A percentile compares a stretch with the other conserved stretches of the same genome.
These are phyloP conservation scores for Chymomyza caudatula DNA, from an alignment of 2,888 invertebrate genomes.

Conservation along the genomic window DNA sequence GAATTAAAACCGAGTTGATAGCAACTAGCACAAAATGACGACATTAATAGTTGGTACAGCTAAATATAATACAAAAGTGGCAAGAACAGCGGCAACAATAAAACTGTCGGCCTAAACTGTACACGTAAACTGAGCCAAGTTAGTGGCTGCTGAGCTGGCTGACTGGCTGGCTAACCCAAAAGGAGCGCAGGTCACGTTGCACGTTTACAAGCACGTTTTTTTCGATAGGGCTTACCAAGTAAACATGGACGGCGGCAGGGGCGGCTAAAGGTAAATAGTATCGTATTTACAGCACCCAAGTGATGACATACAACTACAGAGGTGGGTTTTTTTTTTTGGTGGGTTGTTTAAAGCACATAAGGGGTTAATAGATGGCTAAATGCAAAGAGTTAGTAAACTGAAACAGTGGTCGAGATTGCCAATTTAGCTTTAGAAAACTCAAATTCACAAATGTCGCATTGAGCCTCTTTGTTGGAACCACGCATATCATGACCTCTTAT, in stretches of 20 bases:
- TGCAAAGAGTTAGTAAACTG: neutral
- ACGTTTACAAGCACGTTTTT: slow-evolving; percentile 56
- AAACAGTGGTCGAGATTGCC: neutral
- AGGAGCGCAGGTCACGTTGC: slow-evolving; percentile 61
- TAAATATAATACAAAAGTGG: slow-evolving; percentile 37
- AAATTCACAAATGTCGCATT: no score
- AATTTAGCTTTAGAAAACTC: no score
- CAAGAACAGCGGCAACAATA: neutral
- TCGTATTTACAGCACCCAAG: neutral
- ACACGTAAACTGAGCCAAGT: slow-evolving; percentile 42
- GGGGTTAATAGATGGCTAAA: slow-evolving; percentile 38
- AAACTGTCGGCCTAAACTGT: slow-evolving; percentile 15
- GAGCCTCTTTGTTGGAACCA: no score
- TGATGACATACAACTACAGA: slow-evolving; percentile 58
- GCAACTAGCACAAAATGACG: slow-evolving; percentile 21
- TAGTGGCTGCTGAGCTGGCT: slow-evolving; percentile 6
- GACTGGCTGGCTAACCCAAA: slow-evolving; percentile 9
- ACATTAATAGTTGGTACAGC: neutral
- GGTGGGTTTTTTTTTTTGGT: neutral
- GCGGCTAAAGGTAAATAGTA: neutral
- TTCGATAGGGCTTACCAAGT: neutral
- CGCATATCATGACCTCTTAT: no score
- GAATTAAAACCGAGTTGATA: slow-evolving; percentile 37
- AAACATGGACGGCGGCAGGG: neutral
- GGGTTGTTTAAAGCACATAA: slow-evolving; percentile 13